phyloP scores from a whole-genome alignment of 1,140 invertebrate species.

The Drosophila aff. region DNA sequence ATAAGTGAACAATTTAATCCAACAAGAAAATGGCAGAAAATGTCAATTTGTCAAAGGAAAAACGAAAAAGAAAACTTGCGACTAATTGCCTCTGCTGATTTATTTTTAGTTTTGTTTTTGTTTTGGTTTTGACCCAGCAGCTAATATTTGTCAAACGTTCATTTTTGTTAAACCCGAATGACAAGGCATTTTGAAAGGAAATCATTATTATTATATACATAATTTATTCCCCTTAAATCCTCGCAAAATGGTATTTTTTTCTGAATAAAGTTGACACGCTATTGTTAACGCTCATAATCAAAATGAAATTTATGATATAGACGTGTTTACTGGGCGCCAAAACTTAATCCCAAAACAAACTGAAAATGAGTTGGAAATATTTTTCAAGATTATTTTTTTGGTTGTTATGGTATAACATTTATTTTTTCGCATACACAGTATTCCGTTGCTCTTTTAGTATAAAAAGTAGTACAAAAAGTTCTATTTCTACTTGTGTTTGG shows the following conservation, averaged over 20 bases:
- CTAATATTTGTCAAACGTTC: conserved; percentile 6
- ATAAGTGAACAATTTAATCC: conserved; percentile 4
- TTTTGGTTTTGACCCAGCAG: conserved; percentile 4
- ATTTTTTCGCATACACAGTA: conserved; percentile 69
- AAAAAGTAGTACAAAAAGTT: conserved; percentile 77
- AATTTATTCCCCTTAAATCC: neutral
- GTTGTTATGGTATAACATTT: conserved; percentile 40
- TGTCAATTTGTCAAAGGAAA: conserved; percentile 22
- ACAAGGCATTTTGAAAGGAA: neutral
- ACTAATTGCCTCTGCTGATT: conserved; percentile 27
- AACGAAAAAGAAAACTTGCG: neutral
- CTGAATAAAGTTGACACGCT: neutral
- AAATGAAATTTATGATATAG: conserved; percentile 15
- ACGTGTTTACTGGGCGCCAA: conserved; percentile 21
- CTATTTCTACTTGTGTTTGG: conserved; percentile 65
- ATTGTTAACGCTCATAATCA: conserved; percentile 6
- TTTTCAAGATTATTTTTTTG: neutral
- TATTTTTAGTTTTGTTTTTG: conserved; percentile 12
- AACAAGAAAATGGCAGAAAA: conserved; percentile 11
- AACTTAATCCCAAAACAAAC: conserved; percentile 21
- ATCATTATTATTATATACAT: neutral
- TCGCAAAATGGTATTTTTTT: neutral
- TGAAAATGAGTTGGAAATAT: conserved; percentile 3
- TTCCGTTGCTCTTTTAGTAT: conserved; percentile 62
- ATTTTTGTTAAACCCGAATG: conserved; percentile 5